Evolutionary conservation across 2,797 vertebrate genomes (phyloP), one percentile per base, ranked within the genome.

Genomic region (Pseudomugil tenellus): DNA sequence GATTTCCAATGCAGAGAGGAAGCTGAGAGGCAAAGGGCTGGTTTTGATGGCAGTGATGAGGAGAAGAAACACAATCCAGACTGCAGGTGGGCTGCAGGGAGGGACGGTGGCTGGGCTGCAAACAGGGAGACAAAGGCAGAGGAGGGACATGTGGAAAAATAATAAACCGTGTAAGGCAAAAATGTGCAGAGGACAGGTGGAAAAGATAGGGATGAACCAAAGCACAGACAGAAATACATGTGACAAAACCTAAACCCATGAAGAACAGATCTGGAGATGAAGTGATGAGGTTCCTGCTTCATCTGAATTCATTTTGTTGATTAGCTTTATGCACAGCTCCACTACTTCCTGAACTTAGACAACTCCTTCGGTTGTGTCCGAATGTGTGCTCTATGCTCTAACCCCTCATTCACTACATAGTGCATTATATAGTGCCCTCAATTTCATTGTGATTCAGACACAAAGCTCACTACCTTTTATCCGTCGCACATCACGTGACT

Each of bases 81-180:
- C 87, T 92, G 89, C 91, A 84, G 86, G 91, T 90, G 76, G 92
- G 88, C 85, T 92, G 92, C 82, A 93, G 79, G 61, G 89, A 89
- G 59, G 90, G 92, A 68, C 60, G 84, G 14, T 78, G 86, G 66
- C 89, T 87, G 67, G 93, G 92, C 93, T 94, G 90, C 79, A 89
- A 84, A 90, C 82, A 87, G 75, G 90, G 58, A 84, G 59, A 84
- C 74, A 91, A 61, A 88, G 29, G 82, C 31, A 79, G 79, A 79
- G 80, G 70, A 83, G 54, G 71, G 59, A 88, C 26, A 82, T 37
- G 58, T 59, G 71, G 78, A 68, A 68, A 67, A 55, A 72, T 49
- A 59, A 72, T 51, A 41, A 7, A 52, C 51, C 8, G 72, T 3
- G 48, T 35, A 41, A 34, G 76, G 64, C 13, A 61, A 54, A 76